Base-by-base conservation (phyloP, 2,888 invertebrate genomes). In the Pantelozetes paolii region DNA sequence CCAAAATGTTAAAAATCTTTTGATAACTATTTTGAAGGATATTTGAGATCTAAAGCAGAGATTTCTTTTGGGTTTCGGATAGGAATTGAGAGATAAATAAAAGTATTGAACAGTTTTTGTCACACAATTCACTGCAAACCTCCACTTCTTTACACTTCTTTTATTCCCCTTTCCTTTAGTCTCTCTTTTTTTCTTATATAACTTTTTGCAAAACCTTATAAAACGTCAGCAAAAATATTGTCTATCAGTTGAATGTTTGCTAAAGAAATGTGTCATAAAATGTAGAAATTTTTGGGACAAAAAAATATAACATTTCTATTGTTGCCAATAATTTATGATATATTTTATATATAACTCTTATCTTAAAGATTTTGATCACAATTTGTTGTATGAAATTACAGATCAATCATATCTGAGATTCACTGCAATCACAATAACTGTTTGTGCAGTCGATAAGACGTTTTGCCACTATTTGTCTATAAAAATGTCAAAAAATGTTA, bases 271-370 rank as follows among this genome's bases (percentile, higher is more conserved):
- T 50, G 50, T n/a, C 50, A 50, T 15, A 50, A 50, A 20, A 50
- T 50, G 20, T 50, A 50, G 50, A 50, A 50, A 50, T 50, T n/a
- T n/a, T n/a, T n/a, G n/a, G n/a, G n/a, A n/a, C n/a, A n/a, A n/a
- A n/a, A n/a, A n/a, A n/a, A n/a, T n/a, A n/a, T n/a, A 45, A 20
- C 50, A 50, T 50, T 50, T 50, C 20, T 20, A 50, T 50, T 50
- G 20, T 20, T 50, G 8, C 11, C 15, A 20, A 50, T 50, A 50
- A 50, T 50, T 50, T 50, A 50, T 50, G 50, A 50, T n/a, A n/a
- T n/a, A n/a, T n/a, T n/a, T n/a, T n/a, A n/a, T n/a, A 20, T 59
- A 59, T 59, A 59, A 59, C 59, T 59, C 59, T 59, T 59, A 28
- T 59, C 59, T 59, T 59, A 26, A 26, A 59, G 59, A 59, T 59